Percentiles rank a stretch among this genome's conserved stretches.
These are phyloP conservation scores for Tenualosa thibaudeaui DNA, from an alignment of 2,797 vertebrate species.

Conservation along the genomic window DNA sequence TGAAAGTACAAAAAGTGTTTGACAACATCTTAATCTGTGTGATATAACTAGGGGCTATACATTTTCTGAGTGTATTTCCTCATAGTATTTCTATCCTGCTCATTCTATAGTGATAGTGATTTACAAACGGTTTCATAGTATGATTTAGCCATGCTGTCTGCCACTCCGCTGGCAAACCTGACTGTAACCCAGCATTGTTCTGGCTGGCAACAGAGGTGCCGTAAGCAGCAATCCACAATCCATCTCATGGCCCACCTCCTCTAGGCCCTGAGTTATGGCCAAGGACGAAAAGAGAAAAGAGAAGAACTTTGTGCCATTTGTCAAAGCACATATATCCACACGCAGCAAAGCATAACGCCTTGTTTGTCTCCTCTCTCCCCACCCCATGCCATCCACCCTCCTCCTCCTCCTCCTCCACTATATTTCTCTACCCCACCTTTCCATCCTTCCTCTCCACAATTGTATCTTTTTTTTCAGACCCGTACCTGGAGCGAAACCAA, in stretches of 20 bases:
- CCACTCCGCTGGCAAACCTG: not conserved
- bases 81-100: not conserved
- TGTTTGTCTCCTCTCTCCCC: not conserved
- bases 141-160: not conserved
- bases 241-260: not conserved
- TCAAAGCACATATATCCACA: not conserved
- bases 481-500: conserved; percentile 77
- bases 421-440: not conserved
- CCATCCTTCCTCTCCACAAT: not conserved
- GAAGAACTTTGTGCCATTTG: conserved; percentile 7
- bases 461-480: conserved; percentile 59
- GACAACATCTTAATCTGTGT: not conserved
- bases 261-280: not conserved
- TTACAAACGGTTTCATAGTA: not conserved
- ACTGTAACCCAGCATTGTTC: not conserved
- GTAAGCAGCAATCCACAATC: not conserved
- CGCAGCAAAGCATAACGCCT: not conserved
- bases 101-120: not conserved
- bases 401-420: not conserved
- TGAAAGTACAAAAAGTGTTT: not conserved
- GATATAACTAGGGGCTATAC: conserved; percentile 1
- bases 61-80: not conserved
- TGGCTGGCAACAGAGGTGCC: not conserved
- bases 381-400: not conserved
- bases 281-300: not conserved